Evolutionary conservation across 2,888 invertebrate genomes (phyloP).

Genomic region (Troides oblongomaculatus): DNA sequence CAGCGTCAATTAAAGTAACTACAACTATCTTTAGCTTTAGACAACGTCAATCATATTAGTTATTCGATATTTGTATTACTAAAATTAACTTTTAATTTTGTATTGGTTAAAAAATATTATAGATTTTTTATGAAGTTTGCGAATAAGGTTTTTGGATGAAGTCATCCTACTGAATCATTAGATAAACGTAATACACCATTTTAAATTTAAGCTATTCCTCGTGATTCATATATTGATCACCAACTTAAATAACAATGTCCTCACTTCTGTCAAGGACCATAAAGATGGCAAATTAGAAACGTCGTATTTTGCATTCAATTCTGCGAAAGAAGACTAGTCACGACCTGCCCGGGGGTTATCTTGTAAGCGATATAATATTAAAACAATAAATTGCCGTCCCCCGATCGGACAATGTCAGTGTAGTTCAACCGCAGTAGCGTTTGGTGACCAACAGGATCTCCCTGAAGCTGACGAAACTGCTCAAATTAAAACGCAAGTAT

Average conservation of each 20-base stretch:
- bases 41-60: neutral
- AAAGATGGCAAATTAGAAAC: conserved; percentile 28
- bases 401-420: conserved; percentile 58
- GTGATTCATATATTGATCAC: conserved; percentile 44
- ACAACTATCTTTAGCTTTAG: neutral
- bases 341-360: conserved; percentile 68
- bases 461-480: neutral
- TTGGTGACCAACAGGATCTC: conserved; percentile 17
- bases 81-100: neutral
- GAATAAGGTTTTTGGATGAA: conserved; percentile 23
- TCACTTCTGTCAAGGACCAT: conserved; percentile 49
- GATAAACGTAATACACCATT: conserved; percentile 36
- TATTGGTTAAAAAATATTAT: neutral
- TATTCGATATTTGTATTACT: neutral
- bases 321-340: conserved; percentile 66
- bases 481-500: conserved; percentile 8
- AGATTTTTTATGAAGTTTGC: neutral
- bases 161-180: conserved; percentile 47
- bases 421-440: conserved; percentile 39
- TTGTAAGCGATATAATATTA: conserved; percentile 55
- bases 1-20: neutral
- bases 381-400: conserved; percentile 66
- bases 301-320: conserved; percentile 58
- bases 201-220: conserved; percentile 16
- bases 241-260: conserved; percentile 48